Percentiles rank a stretch among this genome's conserved stretches.
Conservation (phyloP, 1,140 invertebrate genomes). For the Doryteuthis pealeii region DNA sequence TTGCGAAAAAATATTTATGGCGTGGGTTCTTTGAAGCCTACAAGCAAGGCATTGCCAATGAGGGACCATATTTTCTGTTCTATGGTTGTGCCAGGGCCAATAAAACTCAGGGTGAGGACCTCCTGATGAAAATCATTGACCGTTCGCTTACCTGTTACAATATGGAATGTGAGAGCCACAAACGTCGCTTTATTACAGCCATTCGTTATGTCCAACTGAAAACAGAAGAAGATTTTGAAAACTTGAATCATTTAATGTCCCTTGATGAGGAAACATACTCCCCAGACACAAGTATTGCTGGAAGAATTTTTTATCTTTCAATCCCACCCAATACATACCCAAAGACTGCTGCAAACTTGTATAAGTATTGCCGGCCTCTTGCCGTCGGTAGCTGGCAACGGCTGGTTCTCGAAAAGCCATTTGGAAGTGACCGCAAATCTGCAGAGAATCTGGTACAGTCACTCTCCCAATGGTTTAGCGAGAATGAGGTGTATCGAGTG, state of each 20-base stretch:
- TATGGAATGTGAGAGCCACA: conserved; percentile 68
- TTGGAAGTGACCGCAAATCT: conserved; percentile 45
- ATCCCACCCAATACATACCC: conserved; percentile 50
- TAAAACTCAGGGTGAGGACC: conserved; percentile 61
- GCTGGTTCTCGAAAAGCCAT: conserved; percentile 57
- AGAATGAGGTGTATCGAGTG: conserved; percentile 54
- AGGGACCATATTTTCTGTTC: conserved; percentile 19
- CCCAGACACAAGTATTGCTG: conserved; percentile 16
- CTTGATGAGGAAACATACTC: not conserved
- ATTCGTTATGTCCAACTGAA: conserved; percentile 87
- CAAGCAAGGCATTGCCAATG: not conserved
- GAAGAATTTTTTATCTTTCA: conserved; percentile 53
- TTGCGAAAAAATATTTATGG: conserved; percentile 37
- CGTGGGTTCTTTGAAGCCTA: conserved; percentile 29
- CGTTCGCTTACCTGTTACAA: conserved; percentile 65
- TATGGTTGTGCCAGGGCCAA: conserved; percentile 24
- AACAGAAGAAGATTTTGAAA: conserved; percentile 48
- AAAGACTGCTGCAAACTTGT: conserved; percentile 34
- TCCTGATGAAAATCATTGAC: conserved; percentile 70
- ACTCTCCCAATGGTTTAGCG: conserved; percentile 39
- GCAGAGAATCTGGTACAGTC: conserved; percentile 38
- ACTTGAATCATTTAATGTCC: conserved; percentile 23
- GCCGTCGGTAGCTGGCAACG: conserved; percentile 29
- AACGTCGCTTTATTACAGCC: conserved; percentile 89
- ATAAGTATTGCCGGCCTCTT: conserved; percentile 39